Evolutionary conservation across 2,888 invertebrate genomes (phyloP).

Genomic region (Drosophila subquinaria): DNA sequence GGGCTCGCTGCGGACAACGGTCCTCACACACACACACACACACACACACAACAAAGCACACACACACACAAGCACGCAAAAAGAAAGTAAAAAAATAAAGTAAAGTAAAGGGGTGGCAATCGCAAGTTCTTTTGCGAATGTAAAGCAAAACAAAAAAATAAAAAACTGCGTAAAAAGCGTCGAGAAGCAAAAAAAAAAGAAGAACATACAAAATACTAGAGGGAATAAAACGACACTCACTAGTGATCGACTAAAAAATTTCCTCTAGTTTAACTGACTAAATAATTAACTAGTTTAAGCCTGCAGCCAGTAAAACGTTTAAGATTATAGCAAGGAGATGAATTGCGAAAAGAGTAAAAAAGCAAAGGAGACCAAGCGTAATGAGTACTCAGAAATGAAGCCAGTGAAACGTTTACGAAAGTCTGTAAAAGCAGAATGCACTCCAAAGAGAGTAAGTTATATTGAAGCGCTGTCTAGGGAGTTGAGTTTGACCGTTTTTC

Average conservation of each 20-base stretch:
- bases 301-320: constrained; percentile 3
- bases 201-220: neutral
- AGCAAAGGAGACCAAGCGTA: neutral
- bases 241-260: neutral
- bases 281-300: neutral
- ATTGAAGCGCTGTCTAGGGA: neutral
- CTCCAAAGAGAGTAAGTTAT: neutral
- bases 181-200: neutral
- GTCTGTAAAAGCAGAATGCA: neutral
- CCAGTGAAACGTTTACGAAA: constrained; percentile 5
- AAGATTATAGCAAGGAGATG: neutral
- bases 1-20: constrained; percentile 45
- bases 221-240: neutral
- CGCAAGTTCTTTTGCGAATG: constrained; percentile 51
- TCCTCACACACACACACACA: constrained; percentile 15
- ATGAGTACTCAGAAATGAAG: neutral
- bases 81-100: constrained; percentile 15
- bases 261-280: neutral
- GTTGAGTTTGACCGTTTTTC: neutral
- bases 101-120: constrained; percentile 74
- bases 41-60: neutral
- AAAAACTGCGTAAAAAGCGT: constrained; percentile 31
- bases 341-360: neutral
- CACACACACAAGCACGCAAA: neutral
- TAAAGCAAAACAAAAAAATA: constrained; percentile 18